phyloP scores from a whole-genome alignment of 2,113 vertebrate genomes.

The Cercocebus atys region DNA sequence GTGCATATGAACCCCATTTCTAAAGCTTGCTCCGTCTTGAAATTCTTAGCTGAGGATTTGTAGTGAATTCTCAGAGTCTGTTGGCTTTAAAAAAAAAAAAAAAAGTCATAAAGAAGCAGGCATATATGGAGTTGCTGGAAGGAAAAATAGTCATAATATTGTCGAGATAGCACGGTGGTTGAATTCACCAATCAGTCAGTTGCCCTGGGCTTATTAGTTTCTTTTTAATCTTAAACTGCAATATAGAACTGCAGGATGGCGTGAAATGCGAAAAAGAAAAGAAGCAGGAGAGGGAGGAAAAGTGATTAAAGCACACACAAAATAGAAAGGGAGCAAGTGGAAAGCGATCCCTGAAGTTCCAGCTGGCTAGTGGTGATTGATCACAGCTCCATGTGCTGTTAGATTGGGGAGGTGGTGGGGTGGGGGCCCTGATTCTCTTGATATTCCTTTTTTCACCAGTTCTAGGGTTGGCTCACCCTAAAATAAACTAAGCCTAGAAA shows the following conservation, averaged over 20 bases:
- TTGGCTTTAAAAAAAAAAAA: background rate
- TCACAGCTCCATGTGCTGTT: background rate
- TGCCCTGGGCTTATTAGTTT: conserved; percentile 56
- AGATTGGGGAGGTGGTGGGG: background rate
- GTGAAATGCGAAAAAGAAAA: conserved; percentile 25
- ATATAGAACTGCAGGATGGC: conserved; percentile 17
- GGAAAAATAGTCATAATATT: conserved; percentile 37
- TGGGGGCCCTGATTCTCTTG: background rate
- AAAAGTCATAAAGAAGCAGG: background rate
- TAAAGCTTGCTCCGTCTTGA: conserved; percentile 3
- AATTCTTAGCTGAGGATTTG: conserved; percentile 33
- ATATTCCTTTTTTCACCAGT: background rate
- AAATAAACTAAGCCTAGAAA: background rate
- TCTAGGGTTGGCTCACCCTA: background rate
- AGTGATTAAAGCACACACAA: background rate
- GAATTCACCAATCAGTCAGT: conserved; percentile 52
- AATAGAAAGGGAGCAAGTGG: background rate
- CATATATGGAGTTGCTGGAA: background rate
- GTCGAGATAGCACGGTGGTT: background rate
- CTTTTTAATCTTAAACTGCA: conserved; percentile 56
- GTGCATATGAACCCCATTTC: conserved; percentile 20
- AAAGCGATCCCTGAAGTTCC: background rate
- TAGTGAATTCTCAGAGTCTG: conserved; percentile 21
- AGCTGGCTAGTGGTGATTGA: background rate
- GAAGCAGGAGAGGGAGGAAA: background rate